phyloP scores from a whole-genome alignment of 2,797 vertebrate species.

The Gobionotothen gibberifrons region DNA sequence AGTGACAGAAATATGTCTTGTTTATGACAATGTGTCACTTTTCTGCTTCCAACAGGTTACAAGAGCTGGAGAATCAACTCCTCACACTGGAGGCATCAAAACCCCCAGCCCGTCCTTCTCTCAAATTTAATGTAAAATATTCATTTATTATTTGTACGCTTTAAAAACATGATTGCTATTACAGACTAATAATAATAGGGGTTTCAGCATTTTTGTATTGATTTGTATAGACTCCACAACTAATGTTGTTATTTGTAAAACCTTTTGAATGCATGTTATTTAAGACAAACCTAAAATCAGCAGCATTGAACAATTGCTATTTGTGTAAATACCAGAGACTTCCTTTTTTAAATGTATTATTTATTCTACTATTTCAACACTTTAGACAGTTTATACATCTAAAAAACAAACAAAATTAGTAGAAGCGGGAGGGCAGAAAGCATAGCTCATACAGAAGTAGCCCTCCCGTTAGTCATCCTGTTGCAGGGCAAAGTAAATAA shows the following conservation, averaged over 20 bases:
- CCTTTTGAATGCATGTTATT: background rate
- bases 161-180: slow-evolving; percentile 1
- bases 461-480: too few relatives aligned
- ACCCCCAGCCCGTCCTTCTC: slow-evolving; percentile 87
- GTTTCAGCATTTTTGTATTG: background rate
- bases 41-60: slow-evolving; percentile 82
- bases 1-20: background rate
- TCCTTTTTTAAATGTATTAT: too few relatives aligned
- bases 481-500: too few relatives aligned
- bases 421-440: too few relatives aligned
- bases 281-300: background rate
- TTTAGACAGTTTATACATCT: too few relatives aligned
- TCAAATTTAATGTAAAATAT: slow-evolving; percentile 93
- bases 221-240: background rate
- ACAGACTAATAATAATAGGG: background rate
- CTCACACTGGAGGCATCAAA: slow-evolving; percentile 87
- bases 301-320: background rate
- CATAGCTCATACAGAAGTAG: too few relatives aligned
- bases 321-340: background rate
- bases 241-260: background rate
- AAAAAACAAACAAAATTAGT: too few relatives aligned
- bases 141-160: background rate
- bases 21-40: background rate
- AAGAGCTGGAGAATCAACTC: slow-evolving; percentile 92
- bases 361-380: too few relatives aligned